A percentile compares a stretch with the other conserved stretches of the same genome.
Conservation (phyloP, 2,113 vertebrate species). For the Meleagris gallopavo region DNA sequence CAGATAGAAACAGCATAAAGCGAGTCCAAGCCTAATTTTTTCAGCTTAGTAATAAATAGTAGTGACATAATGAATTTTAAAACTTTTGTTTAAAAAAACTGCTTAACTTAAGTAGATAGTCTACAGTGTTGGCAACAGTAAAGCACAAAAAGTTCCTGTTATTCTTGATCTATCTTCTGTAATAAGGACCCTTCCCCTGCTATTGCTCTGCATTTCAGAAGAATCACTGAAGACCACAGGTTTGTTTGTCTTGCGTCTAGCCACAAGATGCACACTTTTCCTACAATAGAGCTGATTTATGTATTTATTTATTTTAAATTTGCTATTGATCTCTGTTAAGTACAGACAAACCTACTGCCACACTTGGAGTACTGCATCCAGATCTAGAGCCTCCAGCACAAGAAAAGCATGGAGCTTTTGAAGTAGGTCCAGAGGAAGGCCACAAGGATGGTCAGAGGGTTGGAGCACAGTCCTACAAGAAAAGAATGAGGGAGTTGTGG, state of each 20-base stretch:
- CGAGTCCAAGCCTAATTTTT: background rate
- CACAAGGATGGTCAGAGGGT: background rate
- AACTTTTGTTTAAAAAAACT: background rate
- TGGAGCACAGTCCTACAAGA: background rate
- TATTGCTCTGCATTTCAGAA: background rate
- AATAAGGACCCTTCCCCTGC: background rate
- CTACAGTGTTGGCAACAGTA: background rate
- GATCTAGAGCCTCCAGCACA: background rate
- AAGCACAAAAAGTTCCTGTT: background rate
- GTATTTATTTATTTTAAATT: background rate
- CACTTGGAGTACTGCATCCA: background rate
- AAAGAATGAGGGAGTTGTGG: background rate
- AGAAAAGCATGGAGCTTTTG: background rate
- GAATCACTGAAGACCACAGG: rapidly evolving
- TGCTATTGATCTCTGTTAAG: background rate
- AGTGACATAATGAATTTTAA: background rate
- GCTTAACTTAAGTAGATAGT: background rate
- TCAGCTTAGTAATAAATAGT: background rate
- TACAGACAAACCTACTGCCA: background rate
- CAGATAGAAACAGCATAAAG: background rate
- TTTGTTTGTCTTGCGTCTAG: background rate
- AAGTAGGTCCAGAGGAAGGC: too few species aligned
- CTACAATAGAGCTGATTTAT: background rate
- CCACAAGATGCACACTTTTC: rapidly evolving
- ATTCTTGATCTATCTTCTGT: background rate